These are phyloP conservation scores for Anguilla rostrata DNA, from an alignment of 2,113 vertebrate species.

Conservation along the genomic window DNA sequence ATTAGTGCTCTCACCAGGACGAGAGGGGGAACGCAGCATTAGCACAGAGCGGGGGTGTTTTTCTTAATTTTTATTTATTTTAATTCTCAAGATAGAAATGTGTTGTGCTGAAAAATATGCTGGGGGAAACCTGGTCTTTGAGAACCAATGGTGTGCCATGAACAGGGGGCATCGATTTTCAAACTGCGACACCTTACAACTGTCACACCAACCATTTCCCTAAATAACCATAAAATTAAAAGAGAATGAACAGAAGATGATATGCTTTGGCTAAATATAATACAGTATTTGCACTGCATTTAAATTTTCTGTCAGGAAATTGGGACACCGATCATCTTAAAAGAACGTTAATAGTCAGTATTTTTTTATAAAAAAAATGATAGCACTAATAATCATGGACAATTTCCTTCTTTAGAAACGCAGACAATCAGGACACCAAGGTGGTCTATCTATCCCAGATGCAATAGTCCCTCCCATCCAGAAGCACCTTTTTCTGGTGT, in stretches of 20 bases:
- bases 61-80: too few relatives aligned
- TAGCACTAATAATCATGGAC: too few relatives aligned
- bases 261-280: background rate
- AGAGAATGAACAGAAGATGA: background rate
- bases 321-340: background rate
- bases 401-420: too few relatives aligned
- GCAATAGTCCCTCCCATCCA: too few relatives aligned
- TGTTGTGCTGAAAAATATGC: background rate
- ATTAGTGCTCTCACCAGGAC: background rate
- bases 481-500: too few relatives aligned
- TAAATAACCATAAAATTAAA: background rate
- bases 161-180: background rate
- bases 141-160: background rate
- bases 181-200: background rate
- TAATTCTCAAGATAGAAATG: too few relatives aligned
- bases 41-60: too few relatives aligned
- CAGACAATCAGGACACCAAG: too few relatives aligned
- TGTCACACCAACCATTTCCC: background rate
- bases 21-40: too few relatives aligned
- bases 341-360: background rate
- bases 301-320: background rate
- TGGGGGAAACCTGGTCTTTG: background rate
- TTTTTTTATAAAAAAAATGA: background rate
- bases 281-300: background rate
- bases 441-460: too few relatives aligned